Evolutionary conservation across 2,797 vertebrate species (phyloP), one percentile per base, ranked within the genome.

Genomic region (Acanthurus lineatus): DNA sequence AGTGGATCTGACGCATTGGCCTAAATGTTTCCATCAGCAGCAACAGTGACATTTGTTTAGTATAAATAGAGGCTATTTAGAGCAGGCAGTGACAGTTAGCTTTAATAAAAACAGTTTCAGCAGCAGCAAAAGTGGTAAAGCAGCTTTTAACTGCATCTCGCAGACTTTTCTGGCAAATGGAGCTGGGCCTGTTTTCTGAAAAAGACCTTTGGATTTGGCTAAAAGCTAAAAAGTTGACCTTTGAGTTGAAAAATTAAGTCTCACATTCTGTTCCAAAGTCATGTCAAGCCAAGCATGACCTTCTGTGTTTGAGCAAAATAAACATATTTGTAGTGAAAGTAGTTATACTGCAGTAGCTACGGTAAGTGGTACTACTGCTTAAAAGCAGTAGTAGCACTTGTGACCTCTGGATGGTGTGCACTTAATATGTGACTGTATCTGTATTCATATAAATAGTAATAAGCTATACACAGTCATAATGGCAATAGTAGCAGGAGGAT

Each of bases 1-100:
- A 32, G 15, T 58, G 16, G 20, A 82, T 28, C 48, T 56, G 69
- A 77, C 7, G 6, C 40, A 32, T 58, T 32, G 28, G 28, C 28
- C 28, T 20, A 42, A 22, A 45, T 28, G 22, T 72, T 74, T 14
- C 25, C 11, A 0, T 60, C 35, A 51, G 54, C 60, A 65, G 14
- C 16, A n/a, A 56, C 35, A 53, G 49, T 38, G 19, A 22, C 58
- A 76, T 76, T 65, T 69, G 66, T 82, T 76, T 67, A 35, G 45
- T 60, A 63, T 69, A 71, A 61, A 85, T 10, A 76, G 9, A 64
- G 35, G 8, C 45, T 32, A 61, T 52, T 60, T 4, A 60, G 10
- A 19, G 62, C 3, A 12, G 53, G 42, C 56, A 19, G 28, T 17
- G 19, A 35, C 20, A 73, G 40, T 76, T 62, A 61, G 19, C 12